Evolutionary conservation across 2,797 vertebrate species (phyloP).

Genomic region (Catostomus latipinnis): DNA sequence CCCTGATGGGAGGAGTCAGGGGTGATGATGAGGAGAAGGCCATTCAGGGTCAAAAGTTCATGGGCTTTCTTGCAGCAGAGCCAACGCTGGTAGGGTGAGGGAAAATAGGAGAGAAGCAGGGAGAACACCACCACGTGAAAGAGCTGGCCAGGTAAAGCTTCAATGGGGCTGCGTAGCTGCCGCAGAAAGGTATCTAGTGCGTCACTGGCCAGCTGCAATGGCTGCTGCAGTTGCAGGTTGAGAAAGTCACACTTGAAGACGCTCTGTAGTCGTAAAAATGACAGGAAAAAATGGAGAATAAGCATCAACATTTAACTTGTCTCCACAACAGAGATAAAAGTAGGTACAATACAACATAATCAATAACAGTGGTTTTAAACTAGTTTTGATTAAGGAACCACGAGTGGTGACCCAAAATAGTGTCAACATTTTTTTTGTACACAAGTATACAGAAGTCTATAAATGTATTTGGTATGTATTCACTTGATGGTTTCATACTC

Average conservation of each 20-base stretch:
- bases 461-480: too few relatives aligned
- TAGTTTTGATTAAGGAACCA: too few relatives aligned
- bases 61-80: conserved; percentile 99
- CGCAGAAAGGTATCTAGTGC: conserved; percentile 92
- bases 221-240: conserved; percentile 95
- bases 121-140: conserved; percentile 98
- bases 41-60: conserved; percentile 92
- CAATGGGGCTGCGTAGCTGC: conserved; percentile 93
- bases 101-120: conserved; percentile 97
- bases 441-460: too few relatives aligned
- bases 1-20: conserved; percentile 98
- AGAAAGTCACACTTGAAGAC: conserved; percentile 99
- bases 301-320: not conserved
- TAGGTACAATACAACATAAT: not conserved
- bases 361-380: too few relatives aligned
- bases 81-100: conserved; percentile 97
- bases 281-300: conserved; percentile 7
- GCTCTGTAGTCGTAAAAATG: conserved; percentile 75
- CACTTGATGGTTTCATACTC: too few relatives aligned
- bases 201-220: conserved; percentile 92
- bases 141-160: conserved; percentile 90
- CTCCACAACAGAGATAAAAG: not conserved
- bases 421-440: too few relatives aligned
- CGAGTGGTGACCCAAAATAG: too few relatives aligned
- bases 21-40: conserved; percentile 97